Evolutionary conservation across 2,888 invertebrate species (phyloP), one percentile per base, ranked within the genome.

Genomic region (Metalampra italica): DNA sequence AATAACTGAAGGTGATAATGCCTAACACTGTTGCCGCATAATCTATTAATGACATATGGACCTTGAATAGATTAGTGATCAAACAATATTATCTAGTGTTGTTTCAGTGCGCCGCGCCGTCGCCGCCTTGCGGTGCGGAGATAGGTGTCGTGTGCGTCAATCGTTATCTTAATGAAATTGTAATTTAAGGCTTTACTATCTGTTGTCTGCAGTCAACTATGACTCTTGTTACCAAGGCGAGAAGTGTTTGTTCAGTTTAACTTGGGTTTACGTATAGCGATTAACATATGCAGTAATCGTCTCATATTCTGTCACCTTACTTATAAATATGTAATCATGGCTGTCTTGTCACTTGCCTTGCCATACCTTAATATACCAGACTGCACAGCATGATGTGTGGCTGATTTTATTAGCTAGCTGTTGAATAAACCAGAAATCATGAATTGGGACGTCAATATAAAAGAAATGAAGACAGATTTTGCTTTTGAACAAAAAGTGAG

Each of bases 31-130:
- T 54, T 62, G 64, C 59, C 63, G 62, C 64, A 67, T 68, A 68
- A 68, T 66, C 64, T 64, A 58, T 59, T 66, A 64, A 66, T 53
- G 56, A 64, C 55, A 44, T 22, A 22, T 37, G 50, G 57, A 59
- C 68, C 67, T 72, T 72, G 66, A 52, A 54, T 56, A 62, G 68
- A 71, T 66, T 68, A 68, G 59, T 55, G 62, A 65, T 70, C 68
- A 72, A 75, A 74, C 66, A 75, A 49, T 51, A 56, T 55, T 73
- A 74, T 71, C 73, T 62, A 45, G 49, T 52, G 54, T 59, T 58
- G 59, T 57, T 60, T 60, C 54, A 56, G 57, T 30, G 41, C 39
- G 43, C 40, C 45, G n/a, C n/a, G n/a, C n/a, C n/a, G n/a, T n/a
- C n/a, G 51, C 48, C 49, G 55, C 46, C 43, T 56, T 63, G 58